Base-by-base conservation (phyloP, 2,797 vertebrate species). In the Ispidina picta region DNA sequence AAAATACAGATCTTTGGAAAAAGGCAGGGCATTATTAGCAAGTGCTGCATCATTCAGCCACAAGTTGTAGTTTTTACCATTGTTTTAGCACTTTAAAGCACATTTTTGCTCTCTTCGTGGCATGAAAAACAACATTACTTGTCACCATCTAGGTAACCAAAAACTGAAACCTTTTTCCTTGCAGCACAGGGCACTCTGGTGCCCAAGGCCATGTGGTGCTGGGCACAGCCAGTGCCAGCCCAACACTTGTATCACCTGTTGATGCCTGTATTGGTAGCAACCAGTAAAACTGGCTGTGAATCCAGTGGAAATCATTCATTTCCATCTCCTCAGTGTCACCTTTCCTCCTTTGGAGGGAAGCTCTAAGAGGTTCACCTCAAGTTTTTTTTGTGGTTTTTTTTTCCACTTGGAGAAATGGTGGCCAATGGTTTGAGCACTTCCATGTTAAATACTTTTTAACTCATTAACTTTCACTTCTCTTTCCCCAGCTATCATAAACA, bases 1-100 rank as follows among this genome's bases (percentile, higher is more conserved):
- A 98, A 98, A 97, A 97, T 97, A 98, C 96, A 97, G 97, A 97
- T 97, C 97, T 97, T 95, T 95, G 96, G 96, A 89, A 80, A 96
- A 97, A 95, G 31, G 74, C 75, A 84, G 90, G 48, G 69, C 93
- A 64, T 96, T 96, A 95, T 96, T 96, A 95, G 96, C 94, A 96
- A 97, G 93, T 52, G 95, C 95, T 37, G n/a, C 95, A 97, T 97
- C 97, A 87, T 95, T 95, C 97, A 93, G 93, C 37, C 37, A 39
- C 13, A 39, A 39, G 37, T 39, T 39, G 37, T 39, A 39, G 37
- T 39, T 39, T 39, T 92, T 94, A 95, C 97, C 89, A 95, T 97
- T 97, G 96, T 96, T 97, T 97, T 51, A 95, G 70, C 77, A 82
- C 96, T 96, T 95, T 75, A 94, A 94, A 95, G 91, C 91, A 89